Evolutionary conservation across 1,140 invertebrate genomes (phyloP).

Genomic region (Spodoptera litura): DNA sequence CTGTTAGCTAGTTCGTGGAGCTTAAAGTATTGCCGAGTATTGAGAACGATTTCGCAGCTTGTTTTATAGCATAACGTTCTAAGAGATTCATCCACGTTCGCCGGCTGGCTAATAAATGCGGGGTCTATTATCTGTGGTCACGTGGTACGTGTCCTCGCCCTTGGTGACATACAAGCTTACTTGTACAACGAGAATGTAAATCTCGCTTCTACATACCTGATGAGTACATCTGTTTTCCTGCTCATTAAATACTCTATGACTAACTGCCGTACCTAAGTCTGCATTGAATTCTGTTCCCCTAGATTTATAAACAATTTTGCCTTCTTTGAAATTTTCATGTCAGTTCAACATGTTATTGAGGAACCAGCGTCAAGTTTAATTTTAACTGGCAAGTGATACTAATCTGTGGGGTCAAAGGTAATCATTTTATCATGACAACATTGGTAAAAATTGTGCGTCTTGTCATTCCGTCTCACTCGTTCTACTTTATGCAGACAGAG

Average conservation of each 20-base stretch:
- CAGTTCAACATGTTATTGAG: neutral
- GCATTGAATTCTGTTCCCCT: neutral
- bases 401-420: conserved; percentile 71
- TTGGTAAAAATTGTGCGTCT: conserved; percentile 50
- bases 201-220: conserved; percentile 46
- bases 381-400: conserved; percentile 16
- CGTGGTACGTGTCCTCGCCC: conserved; percentile 54
- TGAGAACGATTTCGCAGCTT: neutral
- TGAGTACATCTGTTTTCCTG: conserved; percentile 46
- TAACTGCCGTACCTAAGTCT: conserved; percentile 26
- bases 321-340: too few relatives aligned
- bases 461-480: conserved; percentile 59
- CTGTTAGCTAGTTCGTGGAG: neutral
- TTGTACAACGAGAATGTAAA: conserved; percentile 55
- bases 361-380: conserved; percentile 3
- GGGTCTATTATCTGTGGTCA: conserved; percentile 38
- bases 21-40: neutral
- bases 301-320: neutral
- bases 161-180: conserved; percentile 53
- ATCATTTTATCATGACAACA: conserved; percentile 62
- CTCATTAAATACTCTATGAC: conserved; percentile 1
- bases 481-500: conserved; percentile 59
- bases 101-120: conserved; percentile 29
- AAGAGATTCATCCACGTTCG: neutral
- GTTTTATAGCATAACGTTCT: conserved; percentile 8